These are phyloP conservation scores for Austrolebias charrua DNA, from an alignment of 2,797 vertebrate genomes.

Conservation along the genomic window DNA sequence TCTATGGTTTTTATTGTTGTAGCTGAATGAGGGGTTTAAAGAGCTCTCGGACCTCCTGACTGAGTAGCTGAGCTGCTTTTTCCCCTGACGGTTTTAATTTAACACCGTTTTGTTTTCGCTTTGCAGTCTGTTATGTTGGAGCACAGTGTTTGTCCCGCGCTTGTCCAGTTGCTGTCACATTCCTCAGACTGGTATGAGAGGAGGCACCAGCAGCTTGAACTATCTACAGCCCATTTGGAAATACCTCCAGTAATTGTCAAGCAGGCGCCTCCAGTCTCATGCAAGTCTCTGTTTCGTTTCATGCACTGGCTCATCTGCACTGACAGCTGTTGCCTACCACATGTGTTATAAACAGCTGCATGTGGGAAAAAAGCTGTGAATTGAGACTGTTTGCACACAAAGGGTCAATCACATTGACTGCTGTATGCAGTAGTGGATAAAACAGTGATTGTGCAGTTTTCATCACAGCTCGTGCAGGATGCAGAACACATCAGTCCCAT, in stretches of 20 bases:
- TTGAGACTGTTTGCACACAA: no score
- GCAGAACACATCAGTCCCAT: background rate
- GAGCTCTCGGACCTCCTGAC: no score
- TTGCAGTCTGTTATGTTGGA: no score
- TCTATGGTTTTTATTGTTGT: background rate
- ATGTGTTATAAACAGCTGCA: no score
- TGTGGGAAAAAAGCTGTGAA: background rate
- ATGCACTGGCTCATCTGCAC: no score
- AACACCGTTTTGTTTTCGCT: no score
- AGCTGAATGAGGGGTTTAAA: no score
- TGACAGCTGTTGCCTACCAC: background rate
- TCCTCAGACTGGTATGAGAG: conserved; percentile 61
- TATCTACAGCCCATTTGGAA: conserved; percentile 54
- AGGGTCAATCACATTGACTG: no score
- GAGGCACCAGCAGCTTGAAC: conserved; percentile 30
- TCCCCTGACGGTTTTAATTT: no score
- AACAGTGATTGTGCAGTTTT: background rate
- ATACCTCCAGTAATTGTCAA: conserved; percentile 15
- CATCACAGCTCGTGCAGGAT: conserved; percentile 5
- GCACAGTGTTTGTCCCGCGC: no score
- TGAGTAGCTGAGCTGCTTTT: background rate
- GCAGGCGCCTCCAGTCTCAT: no score
- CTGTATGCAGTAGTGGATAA: no score
- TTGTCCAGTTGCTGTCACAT: conserved; percentile 70
- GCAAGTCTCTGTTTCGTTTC: background rate